Base-by-base conservation (phyloP, 1,140 invertebrate species). In the Drosophila nigromelanica region DNA sequence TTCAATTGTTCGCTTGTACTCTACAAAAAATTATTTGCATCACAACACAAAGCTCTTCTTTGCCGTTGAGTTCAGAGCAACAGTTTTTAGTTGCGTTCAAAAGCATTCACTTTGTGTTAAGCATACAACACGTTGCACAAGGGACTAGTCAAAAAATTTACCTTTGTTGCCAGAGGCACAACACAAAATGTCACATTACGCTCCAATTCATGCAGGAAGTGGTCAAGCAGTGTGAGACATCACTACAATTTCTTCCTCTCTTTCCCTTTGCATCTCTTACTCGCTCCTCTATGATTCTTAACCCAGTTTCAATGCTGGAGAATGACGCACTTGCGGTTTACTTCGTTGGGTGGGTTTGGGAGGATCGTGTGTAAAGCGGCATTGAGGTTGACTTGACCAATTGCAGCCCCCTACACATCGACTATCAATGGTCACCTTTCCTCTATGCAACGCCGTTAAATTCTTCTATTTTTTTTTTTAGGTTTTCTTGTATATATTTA, bases 151-250 rank as follows among this genome's bases (percentile, higher is more conserved):
- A 64, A 73, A 50, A 76, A 58, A 60, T 52, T 11, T 62, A 58
- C 18, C 51, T 76, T 61, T 61, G 59, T 52, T 61, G 52, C 66
- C 58, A 56, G 55, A 52, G 66, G 76, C 50, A 66, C 42, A 68
- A 80, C 73, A 86, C 73, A 61, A 79, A 89, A 89, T 89, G 82
- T 87, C 78, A 76, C 75, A 85, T 90, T 86, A 78, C 80, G 85
- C 80, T 89, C 80, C 80, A 89, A 66, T 86, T 90, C 77, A 73
- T 82, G 73, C 71, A 78, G 81, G 75, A 87, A 86, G 81, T 86
- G 81, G 82, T 86, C 81, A 79, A 81, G 56, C 62, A 52, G 51
- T 33, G 40, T 5, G 42, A 12, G 52, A 10, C 33, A 33, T 7
- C 15, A 35, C 33, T 10, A 35, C 33, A 47, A 11, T n/a, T 11